A percentile compares a stretch with the other conserved stretches of the same genome.
These are phyloP conservation scores for Antennarius maculatus DNA, from an alignment of 2,797 vertebrate species.

Conservation along the genomic window DNA sequence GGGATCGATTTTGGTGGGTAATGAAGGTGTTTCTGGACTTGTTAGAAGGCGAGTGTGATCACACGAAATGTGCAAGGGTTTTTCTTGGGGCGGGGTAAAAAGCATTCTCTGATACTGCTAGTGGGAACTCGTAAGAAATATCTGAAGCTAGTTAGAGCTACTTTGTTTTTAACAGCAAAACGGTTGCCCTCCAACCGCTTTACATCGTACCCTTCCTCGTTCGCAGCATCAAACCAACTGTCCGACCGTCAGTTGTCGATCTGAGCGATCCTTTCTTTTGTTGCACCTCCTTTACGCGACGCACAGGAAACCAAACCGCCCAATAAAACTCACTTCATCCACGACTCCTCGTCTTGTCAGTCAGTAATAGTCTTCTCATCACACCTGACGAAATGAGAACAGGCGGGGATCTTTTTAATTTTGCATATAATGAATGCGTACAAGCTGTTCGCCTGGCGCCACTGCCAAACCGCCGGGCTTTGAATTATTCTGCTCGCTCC, in stretches of 20 bases:
- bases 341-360: conserved; percentile 23
- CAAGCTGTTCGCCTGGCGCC: conserved; percentile 53
- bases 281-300: conserved; percentile 1
- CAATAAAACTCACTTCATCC: not conserved
- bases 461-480: conserved; percentile 36
- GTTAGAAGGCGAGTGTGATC: too few relatives aligned
- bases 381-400: conserved; percentile 28
- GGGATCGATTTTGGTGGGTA: too few relatives aligned
- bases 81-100: too few relatives aligned
- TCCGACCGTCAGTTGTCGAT: conserved; percentile 24
- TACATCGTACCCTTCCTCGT: conserved; percentile 6
- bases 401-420: conserved; percentile 55
- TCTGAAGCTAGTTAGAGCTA: conserved; percentile 26
- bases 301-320: conserved; percentile 7
- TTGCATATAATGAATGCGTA: conserved; percentile 55
- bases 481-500: conserved; percentile 47
- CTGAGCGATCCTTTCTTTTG: conserved; percentile 8
- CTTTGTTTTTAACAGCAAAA: conserved; percentile 5
- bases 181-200: conserved; percentile 7
- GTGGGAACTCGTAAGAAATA: conserved; percentile 34
- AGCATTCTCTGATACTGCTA: conserved; percentile 27
- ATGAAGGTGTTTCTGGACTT: too few relatives aligned
- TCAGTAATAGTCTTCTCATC: conserved; percentile 20
- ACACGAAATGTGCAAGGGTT: too few relatives aligned
- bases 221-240: not conserved